Evolutionary conservation across 2,888 invertebrate genomes (phyloP).

Genomic region (Andrena minutula): DNA sequence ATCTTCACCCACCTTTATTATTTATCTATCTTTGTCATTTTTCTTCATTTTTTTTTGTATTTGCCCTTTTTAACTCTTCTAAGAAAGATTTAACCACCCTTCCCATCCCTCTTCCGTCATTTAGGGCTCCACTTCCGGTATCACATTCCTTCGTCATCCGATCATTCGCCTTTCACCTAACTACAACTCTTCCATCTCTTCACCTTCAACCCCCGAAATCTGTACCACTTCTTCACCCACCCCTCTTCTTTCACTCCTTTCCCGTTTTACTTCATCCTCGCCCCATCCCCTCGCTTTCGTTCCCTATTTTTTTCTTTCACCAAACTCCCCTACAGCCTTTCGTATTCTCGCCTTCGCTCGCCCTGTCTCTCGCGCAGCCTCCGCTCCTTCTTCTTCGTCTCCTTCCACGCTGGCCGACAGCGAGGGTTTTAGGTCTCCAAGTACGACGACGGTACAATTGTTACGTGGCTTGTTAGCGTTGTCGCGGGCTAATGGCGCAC

Average conservation of each 20-base stretch:
- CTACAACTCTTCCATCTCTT: too few species aligned
- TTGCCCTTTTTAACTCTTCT: neutral
- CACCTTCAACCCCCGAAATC: too few species aligned
- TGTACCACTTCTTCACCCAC: neutral
- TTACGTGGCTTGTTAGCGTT: slow-evolving; percentile 82
- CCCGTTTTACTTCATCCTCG: neutral
- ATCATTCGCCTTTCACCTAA: too few species aligned
- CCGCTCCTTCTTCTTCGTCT: slow-evolving; percentile 55
- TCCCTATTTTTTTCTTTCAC: slow-evolving; percentile 14
- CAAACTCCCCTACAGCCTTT: neutral
- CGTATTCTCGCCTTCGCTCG: slow-evolving; percentile 35
- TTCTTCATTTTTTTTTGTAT: neutral
- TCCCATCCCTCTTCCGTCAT: too few species aligned
- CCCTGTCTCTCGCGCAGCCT: slow-evolving; percentile 26
- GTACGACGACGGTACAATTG: slow-evolving; percentile 81
- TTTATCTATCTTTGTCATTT: neutral
- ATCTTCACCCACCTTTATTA: neutral
- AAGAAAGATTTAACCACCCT: too few species aligned
- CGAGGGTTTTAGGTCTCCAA: slow-evolving; percentile 76
- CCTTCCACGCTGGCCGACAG: slow-evolving; percentile 45
- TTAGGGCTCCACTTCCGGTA: too few species aligned
- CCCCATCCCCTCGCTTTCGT: neutral
- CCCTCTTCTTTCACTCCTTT: neutral
- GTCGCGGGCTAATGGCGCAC: slow-evolving; percentile 82
- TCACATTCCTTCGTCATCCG: too few species aligned